Percentiles rank a stretch among this genome's conserved stretches.
Evolutionary conservation across 2,888 invertebrate species (phyloP).

Genomic region (Trachelus troglodyta): DNA sequence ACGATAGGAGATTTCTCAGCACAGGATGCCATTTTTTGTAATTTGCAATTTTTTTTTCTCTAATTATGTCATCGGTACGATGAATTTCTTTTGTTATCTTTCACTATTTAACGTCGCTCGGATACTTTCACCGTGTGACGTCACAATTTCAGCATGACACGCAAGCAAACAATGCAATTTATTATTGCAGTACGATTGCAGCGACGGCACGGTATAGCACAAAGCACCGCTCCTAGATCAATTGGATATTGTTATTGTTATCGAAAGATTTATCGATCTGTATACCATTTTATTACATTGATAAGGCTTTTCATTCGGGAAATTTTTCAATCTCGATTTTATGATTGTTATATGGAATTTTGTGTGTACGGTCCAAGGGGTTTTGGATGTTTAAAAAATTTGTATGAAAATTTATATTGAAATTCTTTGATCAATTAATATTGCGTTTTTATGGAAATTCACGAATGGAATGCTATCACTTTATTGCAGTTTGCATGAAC

Average conservation of each 20-base stretch:
- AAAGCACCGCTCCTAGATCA: not conserved
- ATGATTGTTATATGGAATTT: accelerated
- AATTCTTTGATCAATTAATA: not conserved
- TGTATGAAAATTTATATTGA: no score
- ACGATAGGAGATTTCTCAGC: not conserved
- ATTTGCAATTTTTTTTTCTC: not conserved
- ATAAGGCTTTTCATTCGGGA: not conserved
- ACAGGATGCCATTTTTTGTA: not conserved
- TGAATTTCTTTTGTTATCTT: not conserved
- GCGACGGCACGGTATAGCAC: not conserved
- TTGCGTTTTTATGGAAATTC: not conserved
- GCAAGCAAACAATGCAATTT: not conserved
- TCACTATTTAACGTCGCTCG: not conserved
- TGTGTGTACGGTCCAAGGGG: no score
- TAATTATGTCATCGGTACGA: no score
- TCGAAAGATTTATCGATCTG: not conserved
- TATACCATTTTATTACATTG: not conserved
- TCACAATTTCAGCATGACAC: not conserved
- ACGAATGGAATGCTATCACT: not conserved
- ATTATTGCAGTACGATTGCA: not conserved
- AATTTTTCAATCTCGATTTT: no score
- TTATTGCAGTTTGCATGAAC: not conserved
- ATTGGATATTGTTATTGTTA: not conserved
- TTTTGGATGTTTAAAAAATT: no score
- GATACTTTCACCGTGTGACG: not conserved